A percentile compares a stretch with the other conserved stretches of the same genome.
Conservation (phyloP, 2,113 vertebrate species). For the Struthidea cinerea region DNA sequence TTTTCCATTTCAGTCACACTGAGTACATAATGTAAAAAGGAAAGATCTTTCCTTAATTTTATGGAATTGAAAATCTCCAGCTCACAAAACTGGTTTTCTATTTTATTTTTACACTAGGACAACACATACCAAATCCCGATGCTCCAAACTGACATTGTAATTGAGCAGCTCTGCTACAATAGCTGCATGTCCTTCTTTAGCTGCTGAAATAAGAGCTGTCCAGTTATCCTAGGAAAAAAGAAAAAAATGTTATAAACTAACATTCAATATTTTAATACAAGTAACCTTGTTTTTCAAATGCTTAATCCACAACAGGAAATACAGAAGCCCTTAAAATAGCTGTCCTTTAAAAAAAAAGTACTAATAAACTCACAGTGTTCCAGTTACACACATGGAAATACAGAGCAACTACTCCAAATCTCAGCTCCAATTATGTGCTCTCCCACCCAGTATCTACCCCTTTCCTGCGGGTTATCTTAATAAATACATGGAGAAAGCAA, state of each 20-base stretch:
- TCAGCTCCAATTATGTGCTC: neutral
- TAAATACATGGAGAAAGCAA: neutral
- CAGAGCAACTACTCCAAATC: neutral
- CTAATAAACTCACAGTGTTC: neutral
- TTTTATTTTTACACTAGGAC: neutral
- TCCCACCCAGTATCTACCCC: neutral
- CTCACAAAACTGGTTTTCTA: neutral
- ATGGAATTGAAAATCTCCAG: neutral
- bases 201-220: slow-evolving; percentile 94
- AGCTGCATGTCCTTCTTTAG: slow-evolving; percentile 90
- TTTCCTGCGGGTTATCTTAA: neutral
- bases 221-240: slow-evolving; percentile 87
- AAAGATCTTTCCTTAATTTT: neutral
- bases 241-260: neutral
- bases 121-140: slow-evolving; percentile 89
- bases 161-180: slow-evolving; percentile 87
- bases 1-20: neutral
- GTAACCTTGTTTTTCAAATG: neutral
- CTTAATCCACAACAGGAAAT: neutral
- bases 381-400: neutral
- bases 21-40: neutral
- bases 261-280: neutral
- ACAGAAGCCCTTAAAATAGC: neutral
- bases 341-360: neutral
- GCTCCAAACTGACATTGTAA: slow-evolving; percentile 86